phyloP scores from a whole-genome alignment of 2,797 vertebrate genomes.

The Sciurus carolinensis region DNA sequence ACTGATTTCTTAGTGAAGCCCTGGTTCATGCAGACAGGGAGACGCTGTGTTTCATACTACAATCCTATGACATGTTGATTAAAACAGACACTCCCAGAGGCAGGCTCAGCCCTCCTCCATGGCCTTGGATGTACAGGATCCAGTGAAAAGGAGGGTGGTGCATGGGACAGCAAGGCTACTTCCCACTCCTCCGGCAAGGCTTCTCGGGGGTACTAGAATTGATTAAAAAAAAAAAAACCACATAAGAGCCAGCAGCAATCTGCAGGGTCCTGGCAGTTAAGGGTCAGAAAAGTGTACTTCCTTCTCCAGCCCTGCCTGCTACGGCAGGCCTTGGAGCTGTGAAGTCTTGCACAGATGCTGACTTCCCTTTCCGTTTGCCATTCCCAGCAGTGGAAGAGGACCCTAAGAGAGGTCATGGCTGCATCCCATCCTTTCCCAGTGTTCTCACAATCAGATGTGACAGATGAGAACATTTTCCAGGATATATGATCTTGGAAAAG shows the following conservation, averaged over 20 bases:
- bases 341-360: background rate
- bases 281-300: conserved; percentile 1
- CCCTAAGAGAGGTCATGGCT: background rate
- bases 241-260: conserved; percentile 24
- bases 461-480: background rate
- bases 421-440: background rate
- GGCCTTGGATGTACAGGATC: background rate
- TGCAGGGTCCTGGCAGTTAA: conserved; percentile 54
- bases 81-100: background rate
- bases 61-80: background rate
- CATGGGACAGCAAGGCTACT: background rate
- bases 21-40: background rate
- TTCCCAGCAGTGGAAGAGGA: background rate
- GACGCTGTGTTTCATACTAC: background rate
- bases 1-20: background rate
- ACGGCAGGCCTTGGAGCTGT: background rate
- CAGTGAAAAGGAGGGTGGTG: background rate
- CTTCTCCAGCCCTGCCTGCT: background rate
- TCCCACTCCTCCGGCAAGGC: background rate
- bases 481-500: background rate
- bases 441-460: background rate
- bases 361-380: background rate
- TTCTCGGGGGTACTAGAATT: conserved; percentile 13
- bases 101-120: background rate
- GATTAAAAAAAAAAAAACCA: background rate